These are phyloP conservation scores for Lithophane socia DNA, from an alignment of 2,888 invertebrate genomes.

Conservation along the genomic window DNA sequence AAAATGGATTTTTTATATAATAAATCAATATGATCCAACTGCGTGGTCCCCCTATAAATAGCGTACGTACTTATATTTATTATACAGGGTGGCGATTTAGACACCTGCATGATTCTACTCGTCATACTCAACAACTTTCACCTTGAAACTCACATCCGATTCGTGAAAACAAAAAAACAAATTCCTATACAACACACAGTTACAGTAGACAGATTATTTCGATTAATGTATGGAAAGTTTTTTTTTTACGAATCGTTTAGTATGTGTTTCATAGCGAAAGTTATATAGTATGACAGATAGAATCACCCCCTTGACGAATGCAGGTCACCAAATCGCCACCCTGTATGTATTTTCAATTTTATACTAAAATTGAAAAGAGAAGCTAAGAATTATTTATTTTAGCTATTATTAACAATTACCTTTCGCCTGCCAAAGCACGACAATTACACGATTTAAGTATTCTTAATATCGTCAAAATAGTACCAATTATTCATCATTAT, in stretches of 20 bases:
- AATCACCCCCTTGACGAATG: no score
- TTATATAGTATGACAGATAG: no score
- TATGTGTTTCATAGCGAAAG: no score
- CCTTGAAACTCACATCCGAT: rapidly evolving
- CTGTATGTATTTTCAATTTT: constrained; percentile 17
- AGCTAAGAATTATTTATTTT: constrained; percentile 10
- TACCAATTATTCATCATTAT: constrained; percentile 48
- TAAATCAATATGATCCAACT: constrained; percentile 42
- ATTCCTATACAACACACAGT: no score
- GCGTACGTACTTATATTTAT: constrained; percentile 5
- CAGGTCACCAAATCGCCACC: no score
- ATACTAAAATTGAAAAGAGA: constrained; percentile 12
- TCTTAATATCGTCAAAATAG: constrained; percentile 43
- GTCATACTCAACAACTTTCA: no score
- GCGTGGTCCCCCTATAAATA: constrained; percentile 57
- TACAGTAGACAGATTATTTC: no score
- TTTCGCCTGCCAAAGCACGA: constrained; percentile 33
- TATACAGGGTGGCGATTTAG: no score
- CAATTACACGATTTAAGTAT: constrained; percentile 40
- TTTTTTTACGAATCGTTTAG: no score
- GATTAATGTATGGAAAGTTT: no score
- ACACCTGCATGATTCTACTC: no score
- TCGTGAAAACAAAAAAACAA: no score
- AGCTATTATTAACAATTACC: constrained; percentile 17
- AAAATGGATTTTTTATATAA: constrained; percentile 12